Evolutionary conservation across 1,140 invertebrate species (phyloP), one percentile per base, ranked within the genome.

Genomic region (Paramacrobiotus metropolitanus): DNA sequence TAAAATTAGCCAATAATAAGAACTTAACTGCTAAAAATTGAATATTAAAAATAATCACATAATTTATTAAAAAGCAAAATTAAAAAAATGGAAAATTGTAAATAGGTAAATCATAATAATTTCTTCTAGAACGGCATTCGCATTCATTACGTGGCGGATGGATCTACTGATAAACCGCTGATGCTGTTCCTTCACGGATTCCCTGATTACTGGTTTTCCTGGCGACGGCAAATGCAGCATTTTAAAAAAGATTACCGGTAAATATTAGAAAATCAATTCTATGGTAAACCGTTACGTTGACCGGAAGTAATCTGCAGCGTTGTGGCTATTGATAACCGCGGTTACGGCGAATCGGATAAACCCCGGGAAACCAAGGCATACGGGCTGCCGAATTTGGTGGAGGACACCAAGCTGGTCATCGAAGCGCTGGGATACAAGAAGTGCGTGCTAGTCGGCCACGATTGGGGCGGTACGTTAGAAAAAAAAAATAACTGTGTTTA

Each of bases 291-390:
- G 29, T 31, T 29, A 63, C 29, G 21, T 64, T 59, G n/a, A 28
- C 18, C 20, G 20, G 45, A 60, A 28, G 48, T 18, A 48, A 20
- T 60, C 74, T 75, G 29, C 67, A 84, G 82, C 65, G 80, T 84
- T 21, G 76, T 86, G 9, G 83, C 84, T 21, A 69, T 87, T 59
- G 85, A 87, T 73, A 71, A 84, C 64, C 81, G 86, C 71, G 85
- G 86, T 29, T 89, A 85, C 69, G 83, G 82, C 1, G 81, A 85
- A 65, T 84, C 84, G 1, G 84, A 86, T 65, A 86, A 86, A 70
- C 85, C 85, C n/a, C 66, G 67, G 21, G 78, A 76, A 34, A 72
- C 77, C 30, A 69, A 72, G 30, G 75, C 75, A 44, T 89, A 89
- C 67, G 72, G 70, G 59, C 73, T 82, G 21, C 72, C 79, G 30